Base-by-base conservation (phyloP, 1,140 invertebrate genomes). In the Pseudomyrmex concolor region DNA sequence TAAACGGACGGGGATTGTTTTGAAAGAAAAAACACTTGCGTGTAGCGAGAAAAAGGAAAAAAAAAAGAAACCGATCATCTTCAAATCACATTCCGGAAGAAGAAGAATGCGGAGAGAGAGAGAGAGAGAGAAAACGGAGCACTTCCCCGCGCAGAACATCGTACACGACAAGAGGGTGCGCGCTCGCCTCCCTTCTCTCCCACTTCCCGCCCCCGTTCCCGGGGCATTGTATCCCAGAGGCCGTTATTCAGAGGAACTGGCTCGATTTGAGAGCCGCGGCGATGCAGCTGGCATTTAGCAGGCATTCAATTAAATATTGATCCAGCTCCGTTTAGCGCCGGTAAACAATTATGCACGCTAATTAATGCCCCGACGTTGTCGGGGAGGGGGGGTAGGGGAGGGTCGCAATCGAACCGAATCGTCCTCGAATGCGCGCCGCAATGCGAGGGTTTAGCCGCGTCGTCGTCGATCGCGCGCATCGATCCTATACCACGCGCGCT, bases 231-330 rank as follows among this genome's bases (percentile, higher is more conserved):
- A 86, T 86, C 74, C 76, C 81, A 80, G 68, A 67, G 85, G 81
- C 86, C 87, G 89, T 88, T 90, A 92, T 92, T 92, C 88, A 91
- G 87, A 91, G 82, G 73, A 89, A 80, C 84, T 88, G 80, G 87
- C 90, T 92, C 88, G 92, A 93, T 91, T 92, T 91, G 91, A 93
- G 91, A 91, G 89, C 88, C 86, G 87, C 87, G 76, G 86, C 89
- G 91, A 92, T 93, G 91, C 90, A 91, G 89, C 92, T 92, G 92
- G 92, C 91, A 93, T 93, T 93, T 93, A 93, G 90, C 91, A 92
- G 92, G 90, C 90, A 93, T 93, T 94, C 93, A 93, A 93, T 94
- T 93, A 93, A 94, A 94, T 94, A 94, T 94, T 93, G 93, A 94
- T 94, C 91, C 92, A 90, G 89, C 89, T 92, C 91, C 88, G 90